phyloP scores from a whole-genome alignment of 1,140 invertebrate genomes.

The Yoshiicerus persimilis region DNA sequence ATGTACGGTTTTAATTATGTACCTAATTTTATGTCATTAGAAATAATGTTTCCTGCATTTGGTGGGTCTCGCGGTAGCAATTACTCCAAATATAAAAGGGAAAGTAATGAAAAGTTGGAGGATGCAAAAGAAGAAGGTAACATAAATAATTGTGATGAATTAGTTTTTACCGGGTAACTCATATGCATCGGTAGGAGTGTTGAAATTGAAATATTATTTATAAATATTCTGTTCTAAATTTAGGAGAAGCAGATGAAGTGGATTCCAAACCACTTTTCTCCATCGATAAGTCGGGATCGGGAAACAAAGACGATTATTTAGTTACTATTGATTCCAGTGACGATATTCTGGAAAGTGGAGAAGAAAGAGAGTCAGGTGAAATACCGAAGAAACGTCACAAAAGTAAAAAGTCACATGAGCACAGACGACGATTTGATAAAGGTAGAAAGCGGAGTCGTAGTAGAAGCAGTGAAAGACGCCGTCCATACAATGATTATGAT shows the following conservation, averaged over 20 bases:
- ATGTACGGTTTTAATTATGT: too few relatives aligned
- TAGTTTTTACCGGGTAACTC: too few relatives aligned
- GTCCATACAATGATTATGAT: not conserved
- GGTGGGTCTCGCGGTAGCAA: not conserved
- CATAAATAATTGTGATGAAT: not conserved
- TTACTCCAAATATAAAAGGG: not conserved
- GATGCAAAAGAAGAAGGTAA: not conserved
- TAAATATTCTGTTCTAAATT: not conserved
- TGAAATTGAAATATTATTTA: not conserved
- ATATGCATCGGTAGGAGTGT: not conserved
- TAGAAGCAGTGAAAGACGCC: not conserved
- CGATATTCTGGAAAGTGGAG: not conserved
- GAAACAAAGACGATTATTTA: not conserved
- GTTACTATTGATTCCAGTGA: not conserved
- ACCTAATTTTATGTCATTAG: too few relatives aligned
- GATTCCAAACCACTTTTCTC: not conserved
- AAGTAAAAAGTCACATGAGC: not conserved
- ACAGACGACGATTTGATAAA: not conserved
- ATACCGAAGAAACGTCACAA: not conserved
- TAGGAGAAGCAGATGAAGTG: not conserved
- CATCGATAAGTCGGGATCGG: not conserved
- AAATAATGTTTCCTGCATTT: not conserved
- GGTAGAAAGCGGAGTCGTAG: not conserved
- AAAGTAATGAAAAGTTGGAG: not conserved
- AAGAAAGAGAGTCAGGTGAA: not conserved